phyloP scores from a whole-genome alignment of 2,888 invertebrate genomes.

The Cacoxenus indagator region DNA sequence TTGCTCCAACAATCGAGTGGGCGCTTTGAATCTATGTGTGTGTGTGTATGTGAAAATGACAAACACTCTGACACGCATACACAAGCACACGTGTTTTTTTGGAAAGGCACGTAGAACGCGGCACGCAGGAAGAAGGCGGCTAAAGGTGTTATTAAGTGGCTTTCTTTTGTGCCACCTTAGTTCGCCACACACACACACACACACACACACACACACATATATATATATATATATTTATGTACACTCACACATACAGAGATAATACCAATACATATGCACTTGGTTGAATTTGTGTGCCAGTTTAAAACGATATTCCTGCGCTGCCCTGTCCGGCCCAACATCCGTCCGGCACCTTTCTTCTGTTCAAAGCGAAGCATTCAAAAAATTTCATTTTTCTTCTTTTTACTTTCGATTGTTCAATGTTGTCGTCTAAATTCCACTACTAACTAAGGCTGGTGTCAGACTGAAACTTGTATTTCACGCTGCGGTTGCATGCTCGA shows the following conservation, averaged over 20 bases:
- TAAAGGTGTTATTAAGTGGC: slow-evolving; percentile 11
- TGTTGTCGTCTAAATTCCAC: no score
- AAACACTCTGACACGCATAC: background rate
- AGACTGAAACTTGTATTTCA: no score
- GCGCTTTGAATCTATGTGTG: no score
- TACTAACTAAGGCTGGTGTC: no score
- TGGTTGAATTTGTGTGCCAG: background rate
- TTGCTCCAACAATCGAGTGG: no score
- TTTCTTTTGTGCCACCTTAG: background rate
- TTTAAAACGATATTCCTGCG: background rate
- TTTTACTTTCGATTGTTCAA: no score
- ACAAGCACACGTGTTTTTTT: background rate
- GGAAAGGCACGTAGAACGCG: background rate
- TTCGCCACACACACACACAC: background rate
- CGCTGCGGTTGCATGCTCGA: no score
- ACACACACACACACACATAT: background rate
- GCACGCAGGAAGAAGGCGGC: background rate
- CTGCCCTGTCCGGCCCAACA: background rate
- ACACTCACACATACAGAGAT: background rate
- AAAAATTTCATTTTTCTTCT: no score
- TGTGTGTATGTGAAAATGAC: no score
- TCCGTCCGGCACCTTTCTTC: no score
- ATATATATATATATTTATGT: background rate
- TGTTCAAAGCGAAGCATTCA: no score
- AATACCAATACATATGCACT: background rate